These are phyloP conservation scores for Anguilla anguilla DNA, from an alignment of 2,797 vertebrate species.

Conservation along the genomic window DNA sequence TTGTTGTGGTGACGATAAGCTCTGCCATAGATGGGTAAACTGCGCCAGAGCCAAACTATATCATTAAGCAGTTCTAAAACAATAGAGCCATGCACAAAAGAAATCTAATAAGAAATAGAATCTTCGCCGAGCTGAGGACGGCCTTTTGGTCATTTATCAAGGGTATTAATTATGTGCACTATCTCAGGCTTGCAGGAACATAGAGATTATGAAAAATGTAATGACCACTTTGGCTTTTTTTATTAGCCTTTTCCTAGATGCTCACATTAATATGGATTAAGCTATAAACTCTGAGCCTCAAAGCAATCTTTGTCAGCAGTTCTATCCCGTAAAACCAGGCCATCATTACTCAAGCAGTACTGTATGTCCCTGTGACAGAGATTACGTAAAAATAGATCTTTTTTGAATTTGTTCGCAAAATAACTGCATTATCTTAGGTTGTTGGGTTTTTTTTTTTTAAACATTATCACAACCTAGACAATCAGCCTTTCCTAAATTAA, in stretches of 20 bases:
- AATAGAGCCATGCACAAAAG: slow-evolving; percentile 25
- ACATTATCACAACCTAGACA: slow-evolving; percentile 11
- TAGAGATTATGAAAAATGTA: slow-evolving; percentile 73
- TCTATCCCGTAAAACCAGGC: slow-evolving; percentile 38
- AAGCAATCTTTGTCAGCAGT: slow-evolving; percentile 61
- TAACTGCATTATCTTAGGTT: slow-evolving; percentile 10
- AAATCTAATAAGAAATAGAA: slow-evolving; percentile 52
- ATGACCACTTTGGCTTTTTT: slow-evolving; percentile 66
- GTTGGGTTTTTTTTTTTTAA: neutral
- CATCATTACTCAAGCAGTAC: slow-evolving; percentile 40
- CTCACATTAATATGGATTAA: slow-evolving; percentile 70
- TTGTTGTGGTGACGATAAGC: slow-evolving; percentile 54
- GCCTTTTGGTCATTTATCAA: slow-evolving; percentile 69
- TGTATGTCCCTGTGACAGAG: slow-evolving; percentile 43
- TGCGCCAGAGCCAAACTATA: neutral
- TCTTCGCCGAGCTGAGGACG: slow-evolving; percentile 13
- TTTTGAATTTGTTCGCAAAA: slow-evolving; percentile 21
- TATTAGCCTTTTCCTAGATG: slow-evolving; percentile 58
- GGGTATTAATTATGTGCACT: slow-evolving; percentile 76
- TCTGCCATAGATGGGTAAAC: neutral
- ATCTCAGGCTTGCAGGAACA: slow-evolving; percentile 78
- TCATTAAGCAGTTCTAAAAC: slow-evolving; percentile 38
- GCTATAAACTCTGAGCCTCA: slow-evolving; percentile 68
- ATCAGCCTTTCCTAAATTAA: slow-evolving; percentile 34
- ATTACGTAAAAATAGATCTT: slow-evolving; percentile 49